Evolutionary conservation across 2,113 vertebrate genomes (phyloP), one percentile per base, ranked within the genome.

Genomic region (Spea bombifrons): DNA sequence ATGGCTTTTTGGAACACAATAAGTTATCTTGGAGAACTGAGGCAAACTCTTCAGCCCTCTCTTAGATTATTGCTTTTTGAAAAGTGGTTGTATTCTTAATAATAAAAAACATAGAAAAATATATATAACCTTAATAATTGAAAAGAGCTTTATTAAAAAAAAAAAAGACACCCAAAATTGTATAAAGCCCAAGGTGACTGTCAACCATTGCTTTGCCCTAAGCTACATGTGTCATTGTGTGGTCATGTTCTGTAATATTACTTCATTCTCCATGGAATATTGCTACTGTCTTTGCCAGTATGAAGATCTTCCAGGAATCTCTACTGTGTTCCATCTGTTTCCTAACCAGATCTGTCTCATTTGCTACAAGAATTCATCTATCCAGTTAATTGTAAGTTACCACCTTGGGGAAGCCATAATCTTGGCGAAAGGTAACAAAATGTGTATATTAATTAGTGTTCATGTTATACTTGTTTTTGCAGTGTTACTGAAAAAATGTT

Each of bases 201-300:
- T 45, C 30, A 59, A 17, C n/a, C 5, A 5, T 15, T 47, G 53
- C 16, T 49, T 70, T 48, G 53, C 75, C 55, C 15, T 61, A 9
- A 70, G 75, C 66, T 61, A 70, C 8, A 77, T 61, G 49, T 49
- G 16, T 44, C 55, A 70, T 15, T 61, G 53, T 61, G 53, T 30
- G 75, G 70, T 61, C 9, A 61, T 69, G 44, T 69, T 63, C 57
- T 77, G 53, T n/a, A 49, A 77, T 77, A 77, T 77, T 70, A 77
- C 66, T 70, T 47, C 44, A 70, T 52, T 7, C 66, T 30, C 75
- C 17, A 45, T 17, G 12, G 9, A 48, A 69, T 70, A 70, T 48
- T 70, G 64, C 13, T 48, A 70, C n/a, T 47, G 45, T 47, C 46
- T 76, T 4, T 61, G 46, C 50, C 49, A 70, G 3, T 52, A 8